phyloP scores from a whole-genome alignment of 2,113 vertebrate genomes.

The Psephotus haematonotus region DNA sequence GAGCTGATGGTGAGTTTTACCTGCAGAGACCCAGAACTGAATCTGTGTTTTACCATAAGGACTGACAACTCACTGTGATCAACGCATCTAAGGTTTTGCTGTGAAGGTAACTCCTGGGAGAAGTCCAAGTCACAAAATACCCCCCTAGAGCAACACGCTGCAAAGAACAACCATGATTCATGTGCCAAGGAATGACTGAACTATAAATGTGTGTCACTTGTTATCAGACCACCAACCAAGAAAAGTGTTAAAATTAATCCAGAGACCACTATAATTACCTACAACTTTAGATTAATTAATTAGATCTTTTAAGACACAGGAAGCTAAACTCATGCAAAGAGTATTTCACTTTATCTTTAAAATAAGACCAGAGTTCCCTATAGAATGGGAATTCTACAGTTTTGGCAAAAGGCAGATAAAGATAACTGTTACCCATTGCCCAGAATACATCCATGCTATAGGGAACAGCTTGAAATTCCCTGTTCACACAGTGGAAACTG shows the following conservation, averaged over 20 bases:
- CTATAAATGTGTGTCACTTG: not conserved
- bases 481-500: not conserved
- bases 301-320: not conserved
- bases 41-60: not conserved
- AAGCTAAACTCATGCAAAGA: not conserved
- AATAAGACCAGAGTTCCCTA: not conserved
- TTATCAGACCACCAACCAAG: not conserved
- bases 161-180: not conserved
- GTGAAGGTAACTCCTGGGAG: not conserved
- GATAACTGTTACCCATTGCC: not conserved
- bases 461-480: not conserved
- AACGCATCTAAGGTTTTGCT: not conserved
- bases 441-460: not conserved
- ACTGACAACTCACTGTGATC: not conserved
- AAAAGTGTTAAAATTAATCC: not conserved
- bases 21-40: not conserved
- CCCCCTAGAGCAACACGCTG: not conserved
- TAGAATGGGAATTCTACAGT: not conserved
- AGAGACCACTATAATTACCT: not conserved
- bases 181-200: not conserved
- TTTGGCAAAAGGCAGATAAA: not conserved
- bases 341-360: not conserved
- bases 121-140: not conserved
- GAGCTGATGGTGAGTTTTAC: not conserved
- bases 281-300: not conserved